Conservation (phyloP, 2,888 invertebrate genomes). For the Pristionchus japonicus region DNA sequence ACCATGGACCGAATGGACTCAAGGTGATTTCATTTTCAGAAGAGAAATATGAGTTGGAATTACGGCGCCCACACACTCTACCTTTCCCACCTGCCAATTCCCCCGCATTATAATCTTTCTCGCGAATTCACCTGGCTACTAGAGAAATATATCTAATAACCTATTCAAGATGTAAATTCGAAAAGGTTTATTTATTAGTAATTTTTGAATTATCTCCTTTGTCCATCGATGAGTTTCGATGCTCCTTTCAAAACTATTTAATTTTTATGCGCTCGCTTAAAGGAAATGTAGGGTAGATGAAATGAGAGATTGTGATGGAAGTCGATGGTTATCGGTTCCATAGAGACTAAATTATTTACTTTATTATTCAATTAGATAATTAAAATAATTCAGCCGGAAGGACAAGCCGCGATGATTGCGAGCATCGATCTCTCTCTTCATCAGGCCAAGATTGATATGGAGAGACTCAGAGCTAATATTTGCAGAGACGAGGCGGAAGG, state of each 20-base stretch:
- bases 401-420: not conserved
- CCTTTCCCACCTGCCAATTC: too few relatives aligned
- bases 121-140: too few relatives aligned
- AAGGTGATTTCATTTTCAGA: not conserved
- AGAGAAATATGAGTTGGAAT: too few relatives aligned
- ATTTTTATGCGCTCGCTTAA: too few relatives aligned
- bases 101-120: too few relatives aligned
- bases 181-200: too few relatives aligned
- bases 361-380: not conserved
- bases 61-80: too few relatives aligned
- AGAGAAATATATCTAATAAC: too few relatives aligned
- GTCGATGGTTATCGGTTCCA: not conserved
- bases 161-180: too few relatives aligned
- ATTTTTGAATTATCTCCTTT: too few relatives aligned
- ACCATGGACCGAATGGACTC: not conserved
- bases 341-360: not conserved
- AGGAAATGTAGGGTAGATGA: not conserved
- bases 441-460: slow-evolving; percentile 1
- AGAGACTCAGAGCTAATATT: not conserved
- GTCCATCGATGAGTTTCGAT: too few relatives aligned
- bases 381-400: not conserved
- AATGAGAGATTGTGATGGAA: not conserved
- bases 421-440: slow-evolving; percentile 11
- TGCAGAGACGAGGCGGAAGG: slow-evolving; percentile 14
- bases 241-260: too few relatives aligned